These are phyloP conservation scores for Lucilia sericata DNA, from an alignment of 1,140 invertebrate species.

Conservation along the genomic window DNA sequence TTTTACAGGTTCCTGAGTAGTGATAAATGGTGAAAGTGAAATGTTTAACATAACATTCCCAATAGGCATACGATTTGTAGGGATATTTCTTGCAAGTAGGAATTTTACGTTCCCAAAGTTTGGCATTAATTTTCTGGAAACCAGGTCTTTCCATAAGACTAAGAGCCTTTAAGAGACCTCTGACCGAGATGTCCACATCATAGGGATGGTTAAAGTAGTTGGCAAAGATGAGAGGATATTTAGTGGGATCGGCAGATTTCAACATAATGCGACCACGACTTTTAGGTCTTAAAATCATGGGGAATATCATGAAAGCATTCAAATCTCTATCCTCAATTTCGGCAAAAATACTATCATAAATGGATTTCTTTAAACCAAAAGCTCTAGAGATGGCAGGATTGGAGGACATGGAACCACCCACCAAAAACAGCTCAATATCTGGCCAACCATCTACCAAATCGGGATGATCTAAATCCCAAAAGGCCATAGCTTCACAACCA, in stretches of 20 bases:
- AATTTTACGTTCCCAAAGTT: conserved; percentile 73
- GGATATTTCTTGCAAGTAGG: conserved; percentile 75
- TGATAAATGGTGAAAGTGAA: conserved; percentile 83
- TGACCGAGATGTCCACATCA: conserved; percentile 75
- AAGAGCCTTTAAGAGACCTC: conserved; percentile 74
- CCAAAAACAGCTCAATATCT: conserved; percentile 80
- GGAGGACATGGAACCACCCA: conserved; percentile 70
- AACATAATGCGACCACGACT: conserved; percentile 79
- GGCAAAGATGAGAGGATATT: conserved; percentile 84
- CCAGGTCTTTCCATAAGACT: conserved; percentile 72
- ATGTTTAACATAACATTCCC: conserved; percentile 77
- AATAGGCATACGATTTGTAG: conserved; percentile 78
- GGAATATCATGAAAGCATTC: conserved; percentile 76
- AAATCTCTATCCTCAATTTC: conserved; percentile 67
- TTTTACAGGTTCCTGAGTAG: conserved; percentile 85
- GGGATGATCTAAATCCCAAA: conserved; percentile 78
- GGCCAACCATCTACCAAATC: conserved; percentile 75
- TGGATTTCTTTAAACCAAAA: conserved; percentile 73
- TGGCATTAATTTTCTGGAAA: conserved; percentile 72
- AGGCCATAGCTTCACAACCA: conserved; percentile 83
- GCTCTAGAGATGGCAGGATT: conserved; percentile 70
- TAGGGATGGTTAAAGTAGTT: conserved; percentile 78
- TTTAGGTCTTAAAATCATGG: conserved; percentile 80
- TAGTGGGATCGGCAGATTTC: conserved; percentile 76
- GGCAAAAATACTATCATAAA: conserved; percentile 70